Percentiles rank a stretch among this genome's conserved stretches.
Conservation (phyloP, 2,797 vertebrate genomes). For the Lophotriccus pileatus region DNA sequence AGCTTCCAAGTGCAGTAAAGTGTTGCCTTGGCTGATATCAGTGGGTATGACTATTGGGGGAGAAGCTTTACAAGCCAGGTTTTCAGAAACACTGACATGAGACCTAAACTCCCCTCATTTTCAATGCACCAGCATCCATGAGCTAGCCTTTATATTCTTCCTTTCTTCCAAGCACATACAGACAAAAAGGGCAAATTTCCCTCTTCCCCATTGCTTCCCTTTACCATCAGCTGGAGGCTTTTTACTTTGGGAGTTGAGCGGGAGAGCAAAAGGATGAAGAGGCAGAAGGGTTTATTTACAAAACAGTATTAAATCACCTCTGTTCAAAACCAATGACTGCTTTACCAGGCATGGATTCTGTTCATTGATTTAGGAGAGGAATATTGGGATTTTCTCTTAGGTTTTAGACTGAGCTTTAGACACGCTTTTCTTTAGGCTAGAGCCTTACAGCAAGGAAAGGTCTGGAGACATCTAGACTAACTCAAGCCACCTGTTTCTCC, state of each 20-base stretch:
- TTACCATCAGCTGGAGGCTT: background rate
- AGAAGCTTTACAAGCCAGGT: background rate
- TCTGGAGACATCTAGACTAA: background rate
- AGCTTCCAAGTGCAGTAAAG: background rate
- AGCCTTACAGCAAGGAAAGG: background rate
- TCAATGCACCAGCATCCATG: background rate
- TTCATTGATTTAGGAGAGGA: background rate
- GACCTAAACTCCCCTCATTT: background rate
- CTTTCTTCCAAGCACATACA: background rate
- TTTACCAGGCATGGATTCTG: background rate
- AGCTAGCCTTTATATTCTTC: background rate
- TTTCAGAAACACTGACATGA: background rate
- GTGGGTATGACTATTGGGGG: fast-evolving
- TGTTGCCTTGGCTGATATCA: background rate
- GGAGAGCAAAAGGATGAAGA: background rate
- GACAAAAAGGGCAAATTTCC: background rate
- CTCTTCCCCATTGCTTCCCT: background rate
- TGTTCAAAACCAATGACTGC: background rate
- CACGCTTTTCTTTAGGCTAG: background rate
- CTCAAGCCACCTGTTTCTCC: background rate
- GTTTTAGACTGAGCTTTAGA: background rate
- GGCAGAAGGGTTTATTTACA: background rate
- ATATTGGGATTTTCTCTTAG: background rate
- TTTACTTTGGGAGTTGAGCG: background rate
- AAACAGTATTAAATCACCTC: background rate